Evolutionary conservation across 2,113 vertebrate species (phyloP).

Genomic region (Pseudopipra pipra): DNA sequence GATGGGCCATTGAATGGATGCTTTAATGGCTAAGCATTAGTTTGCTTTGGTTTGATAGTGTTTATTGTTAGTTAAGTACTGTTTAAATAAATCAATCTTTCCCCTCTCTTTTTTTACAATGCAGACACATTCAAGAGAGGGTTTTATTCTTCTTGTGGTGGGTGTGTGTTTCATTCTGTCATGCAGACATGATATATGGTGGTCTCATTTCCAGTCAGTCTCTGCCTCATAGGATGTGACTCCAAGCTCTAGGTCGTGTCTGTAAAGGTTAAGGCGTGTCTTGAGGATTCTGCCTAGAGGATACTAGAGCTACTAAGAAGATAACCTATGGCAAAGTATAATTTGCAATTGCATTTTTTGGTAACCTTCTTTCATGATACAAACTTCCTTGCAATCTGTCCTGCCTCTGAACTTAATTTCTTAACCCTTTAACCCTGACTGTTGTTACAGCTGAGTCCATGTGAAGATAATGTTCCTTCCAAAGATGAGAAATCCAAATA

Average conservation of each 20-base stretch:
- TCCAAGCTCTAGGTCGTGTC: neutral
- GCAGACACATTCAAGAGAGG: neutral
- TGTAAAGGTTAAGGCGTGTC: neutral
- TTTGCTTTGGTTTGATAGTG: conserved; percentile 71
- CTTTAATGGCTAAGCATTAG: conserved; percentile 70
- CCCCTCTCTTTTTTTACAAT: conserved; percentile 7
- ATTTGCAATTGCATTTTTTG: neutral
- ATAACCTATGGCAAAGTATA: neutral
- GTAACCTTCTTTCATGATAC: neutral
- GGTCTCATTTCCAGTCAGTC: neutral
- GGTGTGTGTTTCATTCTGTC: conserved; percentile 21
- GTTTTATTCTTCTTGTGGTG: conserved; percentile 12
- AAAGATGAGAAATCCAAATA: neutral
- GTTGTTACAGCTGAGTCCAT: neutral
- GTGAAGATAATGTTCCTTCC: neutral
- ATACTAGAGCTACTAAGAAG: neutral
- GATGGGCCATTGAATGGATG: conserved; percentile 71
- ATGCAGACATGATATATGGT: neutral
- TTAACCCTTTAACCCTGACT: neutral
- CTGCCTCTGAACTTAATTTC: neutral
- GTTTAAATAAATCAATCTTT: conserved; percentile 63
- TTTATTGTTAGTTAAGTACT: conserved; percentile 76
- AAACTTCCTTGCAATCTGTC: neutral
- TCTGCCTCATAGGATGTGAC: neutral
- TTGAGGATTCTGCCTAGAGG: neutral